These are phyloP conservation scores for Hydrotaea diabolus DNA, from an alignment of 2,888 invertebrate species.

Conservation along the genomic window DNA sequence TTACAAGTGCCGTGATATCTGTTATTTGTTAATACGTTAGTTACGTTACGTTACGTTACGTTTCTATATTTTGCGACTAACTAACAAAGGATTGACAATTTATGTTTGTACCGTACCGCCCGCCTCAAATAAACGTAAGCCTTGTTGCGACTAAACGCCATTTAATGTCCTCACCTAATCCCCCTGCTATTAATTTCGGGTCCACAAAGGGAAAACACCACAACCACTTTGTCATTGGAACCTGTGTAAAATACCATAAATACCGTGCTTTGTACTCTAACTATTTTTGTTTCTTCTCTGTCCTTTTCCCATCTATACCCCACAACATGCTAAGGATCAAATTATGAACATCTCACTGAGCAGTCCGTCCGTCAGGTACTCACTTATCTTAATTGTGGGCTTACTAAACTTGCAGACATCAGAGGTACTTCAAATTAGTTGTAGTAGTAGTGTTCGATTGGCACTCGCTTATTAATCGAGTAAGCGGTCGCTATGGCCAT, in stretches of 20 bases:
- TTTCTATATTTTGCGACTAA: constrained; percentile 17
- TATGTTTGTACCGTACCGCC: background rate
- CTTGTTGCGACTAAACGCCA: constrained; percentile 1
- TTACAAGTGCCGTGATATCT: background rate
- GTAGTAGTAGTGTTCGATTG: too few relatives aligned
- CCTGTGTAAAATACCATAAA: constrained; percentile 53
- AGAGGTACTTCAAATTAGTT: too few relatives aligned
- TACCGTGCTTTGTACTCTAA: constrained; percentile 43
- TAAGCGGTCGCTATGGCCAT: too few relatives aligned
- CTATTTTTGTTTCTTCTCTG: constrained; percentile 37
- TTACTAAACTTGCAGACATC: too few relatives aligned
- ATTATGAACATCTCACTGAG: too few relatives aligned
- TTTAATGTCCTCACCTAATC: background rate
- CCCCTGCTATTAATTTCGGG: background rate
- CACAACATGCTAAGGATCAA: background rate
- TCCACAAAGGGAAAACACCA: constrained; percentile 11
- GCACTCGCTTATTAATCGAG: too few relatives aligned
- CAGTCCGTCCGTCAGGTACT: too few relatives aligned
- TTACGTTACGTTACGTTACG: background rate
- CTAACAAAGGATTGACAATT: background rate
- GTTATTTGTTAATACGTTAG: background rate
- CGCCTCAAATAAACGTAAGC: background rate
- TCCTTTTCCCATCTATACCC: background rate
- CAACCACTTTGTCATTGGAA: background rate
- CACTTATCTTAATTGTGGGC: too few relatives aligned